Evolutionary conservation across 2,797 vertebrate genomes (phyloP).

Genomic region (Catamblyrhynchus diadema): DNA sequence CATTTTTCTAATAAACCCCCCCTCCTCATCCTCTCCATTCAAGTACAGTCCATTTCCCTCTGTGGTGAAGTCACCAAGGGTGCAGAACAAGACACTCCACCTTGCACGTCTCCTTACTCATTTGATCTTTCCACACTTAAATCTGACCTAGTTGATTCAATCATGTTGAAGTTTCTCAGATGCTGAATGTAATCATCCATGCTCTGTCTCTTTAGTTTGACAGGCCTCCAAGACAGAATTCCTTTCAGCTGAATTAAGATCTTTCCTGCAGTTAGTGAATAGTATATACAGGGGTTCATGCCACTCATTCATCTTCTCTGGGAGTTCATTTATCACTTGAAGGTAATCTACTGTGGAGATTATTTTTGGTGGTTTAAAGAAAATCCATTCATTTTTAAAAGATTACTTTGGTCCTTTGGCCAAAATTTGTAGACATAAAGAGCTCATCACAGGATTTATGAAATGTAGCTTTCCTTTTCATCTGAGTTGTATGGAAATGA

Average conservation of each 20-base stretch:
- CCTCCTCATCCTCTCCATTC: not conserved
- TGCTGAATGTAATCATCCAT: slow-evolving; percentile 33
- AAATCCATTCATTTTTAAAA: not conserved
- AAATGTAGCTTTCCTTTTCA: slow-evolving; percentile 2
- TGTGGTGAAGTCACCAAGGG: not conserved
- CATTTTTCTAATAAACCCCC: not conserved
- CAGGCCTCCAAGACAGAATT: slow-evolving; percentile 29
- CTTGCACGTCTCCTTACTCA: not conserved
- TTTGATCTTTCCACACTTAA: not conserved
- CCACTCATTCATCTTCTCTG: slow-evolving; percentile 55
- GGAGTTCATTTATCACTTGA: slow-evolving; percentile 55
- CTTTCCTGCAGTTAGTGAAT: slow-evolving; percentile 34
- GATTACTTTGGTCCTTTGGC: not conserved
- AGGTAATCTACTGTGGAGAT: slow-evolving; percentile 58
- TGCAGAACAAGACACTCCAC: not conserved
- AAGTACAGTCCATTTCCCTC: not conserved
- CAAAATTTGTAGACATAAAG: not conserved
- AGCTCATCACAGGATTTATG: not conserved
- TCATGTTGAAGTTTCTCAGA: slow-evolving; percentile 13
- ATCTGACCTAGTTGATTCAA: not conserved
- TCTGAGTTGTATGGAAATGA: not conserved
- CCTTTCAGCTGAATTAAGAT: slow-evolving; percentile 54
- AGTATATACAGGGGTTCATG: slow-evolving; percentile 13
- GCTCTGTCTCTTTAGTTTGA: slow-evolving; percentile 21
- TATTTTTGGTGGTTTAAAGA: not conserved